These are phyloP conservation scores for Trichopria drosophilae DNA, from an alignment of 2,888 invertebrate genomes.

Conservation along the genomic window DNA sequence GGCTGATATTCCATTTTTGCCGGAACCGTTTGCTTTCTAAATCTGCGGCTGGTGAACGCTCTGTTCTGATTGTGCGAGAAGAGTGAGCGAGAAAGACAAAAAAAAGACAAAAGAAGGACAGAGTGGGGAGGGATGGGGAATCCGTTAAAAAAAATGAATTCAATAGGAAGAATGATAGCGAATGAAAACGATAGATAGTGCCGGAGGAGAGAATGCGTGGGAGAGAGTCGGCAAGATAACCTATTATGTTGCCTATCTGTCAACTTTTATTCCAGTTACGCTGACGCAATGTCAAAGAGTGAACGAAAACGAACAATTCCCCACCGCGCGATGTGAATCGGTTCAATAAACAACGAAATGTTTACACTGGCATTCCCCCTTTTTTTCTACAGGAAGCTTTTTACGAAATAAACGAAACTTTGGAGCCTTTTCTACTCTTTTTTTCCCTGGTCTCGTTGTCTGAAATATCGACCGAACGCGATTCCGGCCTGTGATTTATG, in stretches of 20 bases:
- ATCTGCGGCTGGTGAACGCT: no score
- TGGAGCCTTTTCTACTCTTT: no score
- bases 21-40: no score
- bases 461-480: no score
- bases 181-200: no score
- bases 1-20: no score
- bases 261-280: constrained; percentile 16
- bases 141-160: constrained; percentile 17
- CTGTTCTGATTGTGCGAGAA: no score
- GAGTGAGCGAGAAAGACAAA: no score
- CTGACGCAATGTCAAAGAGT: constrained; percentile 22
- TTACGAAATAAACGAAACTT: constrained; percentile 18
- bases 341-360: constrained; percentile 15
- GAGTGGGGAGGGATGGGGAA: constrained; percentile 20
- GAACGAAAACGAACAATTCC: constrained; percentile 11
- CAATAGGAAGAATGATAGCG: neutral
- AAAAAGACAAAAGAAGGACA: no score
- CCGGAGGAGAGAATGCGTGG: neutral
- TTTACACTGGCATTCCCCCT: constrained; percentile 2
- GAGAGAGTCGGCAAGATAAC: neutral
- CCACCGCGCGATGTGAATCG: constrained; percentile 9
- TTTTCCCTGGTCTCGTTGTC: no score
- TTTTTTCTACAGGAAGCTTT: neutral
- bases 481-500: no score
- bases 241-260: constrained; percentile 18